These are phyloP conservation scores for Drosophila insularis DNA, from an alignment of 1,140 invertebrate genomes.

Conservation along the genomic window DNA sequence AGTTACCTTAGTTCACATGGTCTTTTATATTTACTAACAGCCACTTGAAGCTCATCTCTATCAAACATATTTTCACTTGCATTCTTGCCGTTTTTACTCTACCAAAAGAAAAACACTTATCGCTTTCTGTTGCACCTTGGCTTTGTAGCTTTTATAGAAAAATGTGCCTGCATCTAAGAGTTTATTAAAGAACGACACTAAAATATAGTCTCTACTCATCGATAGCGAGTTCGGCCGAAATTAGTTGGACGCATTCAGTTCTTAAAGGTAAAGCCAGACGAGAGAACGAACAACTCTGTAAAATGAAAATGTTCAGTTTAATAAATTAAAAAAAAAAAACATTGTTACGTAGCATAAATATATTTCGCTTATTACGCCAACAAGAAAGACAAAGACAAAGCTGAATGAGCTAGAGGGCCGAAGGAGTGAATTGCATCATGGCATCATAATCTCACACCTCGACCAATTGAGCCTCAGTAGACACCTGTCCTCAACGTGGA, in stretches of 20 bases:
- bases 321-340: constrained; percentile 7
- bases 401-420: constrained; percentile 12
- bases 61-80: constrained; percentile 59
- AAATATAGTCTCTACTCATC: neutral
- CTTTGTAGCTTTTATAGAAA: constrained; percentile 17
- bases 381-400: constrained; percentile 61
- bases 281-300: neutral
- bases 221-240: neutral
- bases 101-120: constrained; percentile 55
- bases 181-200: neutral
- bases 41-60: constrained; percentile 60
- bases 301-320: constrained; percentile 24
- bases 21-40: constrained; percentile 64
- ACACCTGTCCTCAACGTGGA: constrained; percentile 52
- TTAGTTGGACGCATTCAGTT: neutral
- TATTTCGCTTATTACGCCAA: constrained; percentile 59
- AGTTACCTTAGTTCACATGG: constrained; percentile 40
- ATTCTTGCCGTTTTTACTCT: constrained; percentile 11
- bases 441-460: constrained; percentile 58
- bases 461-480: constrained; percentile 35
- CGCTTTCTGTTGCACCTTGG: constrained; percentile 43
- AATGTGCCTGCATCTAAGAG: neutral
- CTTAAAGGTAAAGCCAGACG: constrained; percentile 16
- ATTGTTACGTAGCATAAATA: constrained; percentile 63
- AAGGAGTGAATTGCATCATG: constrained; percentile 7